Percentiles rank a stretch among this genome's conserved stretches.
Evolutionary conservation across 2,797 vertebrate species (phyloP).

Genomic region (Acanthiza pusilla): DNA sequence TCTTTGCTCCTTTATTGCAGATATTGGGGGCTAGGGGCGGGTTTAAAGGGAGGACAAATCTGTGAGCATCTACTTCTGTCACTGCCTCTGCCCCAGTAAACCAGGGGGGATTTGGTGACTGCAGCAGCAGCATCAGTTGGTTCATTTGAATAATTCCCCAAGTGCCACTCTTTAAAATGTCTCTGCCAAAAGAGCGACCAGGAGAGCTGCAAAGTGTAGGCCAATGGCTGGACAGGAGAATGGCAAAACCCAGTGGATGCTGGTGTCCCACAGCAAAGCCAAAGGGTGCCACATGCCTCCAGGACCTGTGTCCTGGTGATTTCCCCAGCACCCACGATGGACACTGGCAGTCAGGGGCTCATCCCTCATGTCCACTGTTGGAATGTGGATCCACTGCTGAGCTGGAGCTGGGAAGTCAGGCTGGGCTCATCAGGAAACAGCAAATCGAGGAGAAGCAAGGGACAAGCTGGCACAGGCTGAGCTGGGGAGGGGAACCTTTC

Average conservation of each 20-base stretch:
- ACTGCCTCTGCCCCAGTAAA: not conserved
- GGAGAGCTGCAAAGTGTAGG: not conserved
- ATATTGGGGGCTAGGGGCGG: not conserved
- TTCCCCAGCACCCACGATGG: rapidly evolving
- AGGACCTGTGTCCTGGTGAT: not conserved
- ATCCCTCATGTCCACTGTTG: not conserved
- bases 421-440: not conserved
- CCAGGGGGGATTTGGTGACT: not conserved
- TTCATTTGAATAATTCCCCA: not conserved
- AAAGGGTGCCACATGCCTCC: rapidly evolving
- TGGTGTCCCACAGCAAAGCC: not conserved
- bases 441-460: not conserved
- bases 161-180: not conserved
- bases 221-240: not conserved
- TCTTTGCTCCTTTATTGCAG: not conserved
- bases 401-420: not conserved
- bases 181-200: not conserved
- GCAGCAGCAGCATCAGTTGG: not conserved
- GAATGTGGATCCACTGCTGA: not conserved
- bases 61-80: not conserved
- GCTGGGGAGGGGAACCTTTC: not conserved
- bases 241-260: not conserved
- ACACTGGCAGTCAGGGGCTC: not conserved
- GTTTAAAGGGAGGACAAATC: not conserved
- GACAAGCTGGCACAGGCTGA: not conserved